These are phyloP conservation scores for Tubulanus polymorphus DNA, from an alignment of 2,888 invertebrate species.

Conservation along the genomic window DNA sequence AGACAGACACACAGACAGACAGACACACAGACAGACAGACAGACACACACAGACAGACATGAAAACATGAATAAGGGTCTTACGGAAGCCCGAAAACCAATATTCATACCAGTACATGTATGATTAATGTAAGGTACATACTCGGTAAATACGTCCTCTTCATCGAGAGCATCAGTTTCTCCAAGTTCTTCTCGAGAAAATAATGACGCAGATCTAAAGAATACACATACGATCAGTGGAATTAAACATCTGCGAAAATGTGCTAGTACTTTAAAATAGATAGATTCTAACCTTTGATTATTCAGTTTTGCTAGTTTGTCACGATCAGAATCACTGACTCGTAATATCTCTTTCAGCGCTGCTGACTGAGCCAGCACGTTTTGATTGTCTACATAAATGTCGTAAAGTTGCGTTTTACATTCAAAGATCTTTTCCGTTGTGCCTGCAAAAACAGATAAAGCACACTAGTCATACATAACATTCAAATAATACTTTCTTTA, in stretches of 20 bases:
- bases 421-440: slow-evolving; percentile 56
- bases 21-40: too few relatives aligned
- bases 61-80: too few relatives aligned
- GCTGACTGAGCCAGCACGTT: slow-evolving; percentile 41
- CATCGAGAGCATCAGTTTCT: slow-evolving; percentile 33
- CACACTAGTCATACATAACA: neutral
- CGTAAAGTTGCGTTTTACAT: slow-evolving; percentile 51
- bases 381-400: slow-evolving; percentile 54
- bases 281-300: slow-evolving; percentile 51
- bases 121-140: too few relatives aligned
- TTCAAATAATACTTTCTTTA: slow-evolving; percentile 2
- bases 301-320: slow-evolving; percentile 49
- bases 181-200: slow-evolving; percentile 43
- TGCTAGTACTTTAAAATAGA: too few relatives aligned
- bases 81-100: too few relatives aligned
- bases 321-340: slow-evolving; percentile 48
- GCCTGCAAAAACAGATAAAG: slow-evolving; percentile 30
- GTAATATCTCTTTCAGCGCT: slow-evolving; percentile 45
- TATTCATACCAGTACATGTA: too few relatives aligned
- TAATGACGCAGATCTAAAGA: slow-evolving; percentile 34
- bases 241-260: too few relatives aligned
- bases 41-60: too few relatives aligned
- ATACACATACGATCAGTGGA: neutral
- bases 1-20: too few relatives aligned
- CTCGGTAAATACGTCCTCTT: slow-evolving; percentile 49